Base-by-base conservation (phyloP, 2,797 vertebrate species). In the Sciurus vulgaris region DNA sequence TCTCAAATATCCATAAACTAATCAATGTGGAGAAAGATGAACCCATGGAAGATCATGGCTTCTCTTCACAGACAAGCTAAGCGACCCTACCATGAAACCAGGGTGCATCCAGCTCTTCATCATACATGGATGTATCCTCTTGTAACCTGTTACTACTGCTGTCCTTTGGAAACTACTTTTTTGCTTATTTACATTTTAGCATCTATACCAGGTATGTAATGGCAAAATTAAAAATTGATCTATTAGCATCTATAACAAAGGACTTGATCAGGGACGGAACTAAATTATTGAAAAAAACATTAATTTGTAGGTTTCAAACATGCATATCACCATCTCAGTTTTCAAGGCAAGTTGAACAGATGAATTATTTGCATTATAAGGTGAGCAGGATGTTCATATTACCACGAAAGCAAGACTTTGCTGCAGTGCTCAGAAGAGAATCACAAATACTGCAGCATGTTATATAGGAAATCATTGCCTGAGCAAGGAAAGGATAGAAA, bases 241-340 rank as follows among this genome's bases (percentile, higher is more conserved):
- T 84, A 63, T 83, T 87, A 78, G 51, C 44, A 88, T 33, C 24
- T 81, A n/a, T 49, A 83, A 49, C 59, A 94, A 92, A 93, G 70
- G 18, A 49, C n/a, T 87, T 94, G 51, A 86, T 93, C 35, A 94
- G 33, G 14, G 2, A 93, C 65, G 69, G 93, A 90, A 86, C 13
- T 7, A 35, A 91, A 81, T 88, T 65, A 72, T 18, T 94, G 14
- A 51, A 83, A 38, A 86, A 81, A 82, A 89, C 38, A 86, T 78
- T 74, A 70, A 72, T 88, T 96, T 87, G 14, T 91, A 38, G 67
- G 74, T 94, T 92, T 96, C 65, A 67, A 83, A 44, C 82, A 83
- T 49, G 47, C 35, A 72, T 26, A 28, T 7, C n/a, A 65, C 6
- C 22, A 59, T 56, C 15, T 3, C 41, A 24, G 74, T 86, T 96